Evolutionary conservation across 2,797 vertebrate species (phyloP), one percentile per base, ranked within the genome.

Genomic region (Adelosebastes latens): DNA sequence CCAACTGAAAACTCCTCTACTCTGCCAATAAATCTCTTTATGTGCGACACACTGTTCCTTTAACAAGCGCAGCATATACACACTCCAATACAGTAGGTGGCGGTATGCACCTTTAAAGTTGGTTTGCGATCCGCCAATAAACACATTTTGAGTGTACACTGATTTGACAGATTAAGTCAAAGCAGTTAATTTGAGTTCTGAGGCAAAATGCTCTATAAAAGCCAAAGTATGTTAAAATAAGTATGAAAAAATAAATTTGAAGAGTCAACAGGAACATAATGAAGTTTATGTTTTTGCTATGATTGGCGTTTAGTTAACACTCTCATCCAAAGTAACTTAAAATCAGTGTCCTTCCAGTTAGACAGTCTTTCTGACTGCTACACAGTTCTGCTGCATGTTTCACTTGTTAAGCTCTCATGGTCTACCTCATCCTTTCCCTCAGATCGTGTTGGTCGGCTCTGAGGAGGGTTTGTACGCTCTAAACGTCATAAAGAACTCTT

Each of bases 391-490:
- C 67, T 70, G 22, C 20, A 10, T 12, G 20, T 78, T 77, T 61
- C n/a, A 25, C 32, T 3, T 8, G 0, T 77, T 31, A 29, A 72
- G 4, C 16, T 77, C 52, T 58, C 31, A 58, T 32, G 8, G 36
- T 80, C 29, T 22, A 7, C 16, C 4, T 70, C 8, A 8, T 84
- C 8, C 18, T 76, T 75, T 75, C 55, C 18, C 14, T 75, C 84
- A 99, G 98, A 96, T 99, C 9, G 98, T 99, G 65, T 91, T 99
- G 93, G 98, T 99, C 67, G 98, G 98, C 74, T 97, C 98, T 6
- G 98, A 99, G 95, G 98, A 99, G 94, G 98, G 98, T 84, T 95
- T 99, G 10, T 99, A 99, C 58, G 98, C 98, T 67, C 95, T 99
- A 74, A 99, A 99, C 31, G 98, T 99, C 88, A 96, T 99, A 88